A percentile compares a stretch with the other conserved stretches of the same genome.
phyloP scores from a whole-genome alignment of 2,113 vertebrate genomes.

The Danio rerio region DNA sequence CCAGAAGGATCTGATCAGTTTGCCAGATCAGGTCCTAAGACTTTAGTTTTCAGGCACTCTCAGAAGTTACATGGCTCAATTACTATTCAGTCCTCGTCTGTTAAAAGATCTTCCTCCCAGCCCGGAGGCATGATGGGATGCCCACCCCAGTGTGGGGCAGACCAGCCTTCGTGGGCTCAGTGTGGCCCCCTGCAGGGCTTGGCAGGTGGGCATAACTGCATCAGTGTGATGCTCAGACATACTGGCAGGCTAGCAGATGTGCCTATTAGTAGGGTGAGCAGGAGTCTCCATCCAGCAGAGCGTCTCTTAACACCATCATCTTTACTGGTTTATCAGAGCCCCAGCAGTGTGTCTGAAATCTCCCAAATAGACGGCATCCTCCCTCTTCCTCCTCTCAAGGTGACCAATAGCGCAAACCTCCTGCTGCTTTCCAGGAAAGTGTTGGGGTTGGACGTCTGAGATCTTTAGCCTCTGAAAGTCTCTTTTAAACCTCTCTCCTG shows the following conservation, averaged over 20 bases:
- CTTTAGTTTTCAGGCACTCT: neutral
- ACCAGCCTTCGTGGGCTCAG: slow-evolving; percentile 34
- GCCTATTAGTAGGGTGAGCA: slow-evolving; percentile 32
- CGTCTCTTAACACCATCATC: slow-evolving; percentile 49
- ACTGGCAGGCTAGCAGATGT: slow-evolving; percentile 48
- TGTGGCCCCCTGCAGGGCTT: slow-evolving; percentile 35
- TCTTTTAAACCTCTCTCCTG: neutral
- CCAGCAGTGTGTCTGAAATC: slow-evolving; percentile 23
- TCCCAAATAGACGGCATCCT: neutral
- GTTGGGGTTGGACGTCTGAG: neutral
- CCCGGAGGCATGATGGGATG: slow-evolving; percentile 37
- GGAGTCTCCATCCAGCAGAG: slow-evolving; percentile 32
- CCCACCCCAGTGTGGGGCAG: slow-evolving; percentile 5
- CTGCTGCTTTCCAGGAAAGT: neutral
- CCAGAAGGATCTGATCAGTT: slow-evolving; percentile 32
- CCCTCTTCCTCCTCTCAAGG: neutral
- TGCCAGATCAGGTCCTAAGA: slow-evolving; percentile 35
- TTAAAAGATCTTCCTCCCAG: slow-evolving; percentile 41
- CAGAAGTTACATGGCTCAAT: slow-evolving; percentile 23
- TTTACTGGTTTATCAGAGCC: slow-evolving; percentile 34
- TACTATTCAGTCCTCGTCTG: slow-evolving; percentile 45
- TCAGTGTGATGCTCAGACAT: slow-evolving; percentile 37
- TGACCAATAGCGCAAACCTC: neutral
- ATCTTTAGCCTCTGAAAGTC: slow-evolving; percentile 8
- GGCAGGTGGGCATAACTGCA: slow-evolving; percentile 51